Evolutionary conservation across 2,113 vertebrate species (phyloP).

Genomic region (Oncorhynchus nerka): DNA sequence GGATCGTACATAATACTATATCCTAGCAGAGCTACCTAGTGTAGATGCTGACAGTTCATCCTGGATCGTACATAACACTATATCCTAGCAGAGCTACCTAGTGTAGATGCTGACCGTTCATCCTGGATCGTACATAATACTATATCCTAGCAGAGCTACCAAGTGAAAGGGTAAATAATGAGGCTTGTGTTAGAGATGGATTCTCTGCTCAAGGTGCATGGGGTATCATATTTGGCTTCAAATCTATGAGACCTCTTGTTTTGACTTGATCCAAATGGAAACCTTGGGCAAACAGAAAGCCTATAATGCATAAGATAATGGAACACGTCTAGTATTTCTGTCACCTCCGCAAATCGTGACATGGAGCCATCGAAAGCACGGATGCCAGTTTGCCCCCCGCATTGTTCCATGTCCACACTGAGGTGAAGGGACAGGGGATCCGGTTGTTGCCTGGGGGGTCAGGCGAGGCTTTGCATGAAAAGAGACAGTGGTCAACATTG

Average conservation of each 20-base stretch:
- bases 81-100: conserved; percentile 18
- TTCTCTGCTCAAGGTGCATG: conserved; percentile 49
- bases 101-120: conserved; percentile 43
- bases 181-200: conserved; percentile 65
- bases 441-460: not conserved
- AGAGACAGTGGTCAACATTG: conserved; percentile 35
- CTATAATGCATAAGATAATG: conserved; percentile 19
- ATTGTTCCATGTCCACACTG: not conserved
- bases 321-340: conserved; percentile 47
- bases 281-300: conserved; percentile 39
- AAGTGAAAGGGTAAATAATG: conserved; percentile 44
- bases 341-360: conserved; percentile 17
- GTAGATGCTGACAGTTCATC: conserved; percentile 43
- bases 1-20: conserved; percentile 34
- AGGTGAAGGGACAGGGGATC: not conserved
- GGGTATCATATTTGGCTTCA: conserved; percentile 51
- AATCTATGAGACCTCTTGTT: conserved; percentile 54
- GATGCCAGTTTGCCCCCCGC: not conserved
- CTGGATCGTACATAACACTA: conserved; percentile 33
- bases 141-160: conserved; percentile 12
- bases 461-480: not conserved
- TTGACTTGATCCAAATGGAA: conserved; percentile 47
- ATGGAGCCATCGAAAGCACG: not conserved
- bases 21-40: conserved; percentile 17
- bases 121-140: conserved; percentile 34